Percentiles rank a stretch among this genome's conserved stretches.
These are phyloP conservation scores for Campoletis sonorensis DNA, from an alignment of 1,140 invertebrate species.

Conservation along the genomic window DNA sequence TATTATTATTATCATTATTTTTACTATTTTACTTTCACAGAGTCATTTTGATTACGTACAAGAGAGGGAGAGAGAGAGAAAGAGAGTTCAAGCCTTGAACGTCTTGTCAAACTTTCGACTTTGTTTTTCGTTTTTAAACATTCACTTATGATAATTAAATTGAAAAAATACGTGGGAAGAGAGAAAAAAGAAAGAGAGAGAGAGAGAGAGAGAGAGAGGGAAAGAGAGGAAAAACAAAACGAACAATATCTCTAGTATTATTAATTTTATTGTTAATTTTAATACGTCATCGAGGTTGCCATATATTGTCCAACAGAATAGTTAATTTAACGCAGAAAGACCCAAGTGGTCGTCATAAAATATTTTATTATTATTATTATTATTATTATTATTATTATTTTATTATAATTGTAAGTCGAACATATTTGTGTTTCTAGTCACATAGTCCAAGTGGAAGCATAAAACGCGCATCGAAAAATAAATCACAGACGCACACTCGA, in stretches of 20 bases:
- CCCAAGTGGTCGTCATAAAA: constrained; percentile 60
- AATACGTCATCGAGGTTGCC: constrained; percentile 51
- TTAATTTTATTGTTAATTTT: constrained; percentile 51
- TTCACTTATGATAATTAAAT: background rate
- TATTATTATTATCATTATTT: no score
- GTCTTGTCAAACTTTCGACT: background rate
- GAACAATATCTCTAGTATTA: constrained; percentile 51
- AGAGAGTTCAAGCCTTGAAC: background rate
- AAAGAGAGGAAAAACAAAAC: background rate
- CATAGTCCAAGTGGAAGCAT: constrained; percentile 61
- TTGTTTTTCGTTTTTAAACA: background rate
- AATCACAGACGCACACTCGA: background rate
- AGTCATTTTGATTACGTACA: background rate
- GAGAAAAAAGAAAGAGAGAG: background rate
- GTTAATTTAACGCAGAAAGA: constrained; percentile 57
- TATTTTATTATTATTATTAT: constrained; percentile 52
- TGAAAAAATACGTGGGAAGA: background rate
- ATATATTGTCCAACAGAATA: constrained; percentile 59
- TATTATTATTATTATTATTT: constrained; percentile 50
- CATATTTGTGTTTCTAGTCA: constrained; percentile 71
- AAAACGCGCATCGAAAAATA: constrained; percentile 38
- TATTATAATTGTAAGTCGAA: constrained; percentile 67
- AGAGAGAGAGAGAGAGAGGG: background rate
- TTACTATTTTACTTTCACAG: background rate
- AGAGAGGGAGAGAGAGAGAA: no score